phyloP scores from a whole-genome alignment of 2,113 vertebrate genomes.

The Gila orcuttii region DNA sequence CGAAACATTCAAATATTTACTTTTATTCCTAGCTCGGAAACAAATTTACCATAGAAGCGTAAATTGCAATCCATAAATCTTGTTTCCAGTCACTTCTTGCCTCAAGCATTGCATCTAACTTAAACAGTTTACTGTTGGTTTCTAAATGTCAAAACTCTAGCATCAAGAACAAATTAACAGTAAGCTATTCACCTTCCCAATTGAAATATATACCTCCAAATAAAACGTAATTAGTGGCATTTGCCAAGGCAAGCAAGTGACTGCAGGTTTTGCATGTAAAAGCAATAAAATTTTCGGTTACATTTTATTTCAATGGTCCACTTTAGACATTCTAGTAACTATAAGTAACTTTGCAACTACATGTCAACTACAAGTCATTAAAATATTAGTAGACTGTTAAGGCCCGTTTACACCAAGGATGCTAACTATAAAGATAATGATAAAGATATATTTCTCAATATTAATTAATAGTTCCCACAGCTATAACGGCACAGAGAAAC shows the following conservation, averaged over 20 bases:
- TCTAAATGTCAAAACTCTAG: background rate
- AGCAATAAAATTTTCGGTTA: too few species aligned
- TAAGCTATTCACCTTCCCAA: background rate
- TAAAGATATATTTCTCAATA: too few species aligned
- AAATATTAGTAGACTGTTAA: too few species aligned
- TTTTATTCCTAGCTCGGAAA: background rate
- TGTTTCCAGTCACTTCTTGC: slow-evolving; percentile 19
- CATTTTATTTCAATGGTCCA: too few species aligned
- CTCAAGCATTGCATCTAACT: slow-evolving; percentile 18
- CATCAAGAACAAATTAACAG: background rate
- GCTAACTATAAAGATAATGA: too few species aligned
- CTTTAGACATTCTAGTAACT: too few species aligned
- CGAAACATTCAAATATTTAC: slow-evolving; percentile 11
- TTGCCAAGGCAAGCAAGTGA: background rate
- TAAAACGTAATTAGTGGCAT: background rate
- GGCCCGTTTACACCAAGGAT: too few species aligned
- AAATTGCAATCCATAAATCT: slow-evolving; percentile 7
- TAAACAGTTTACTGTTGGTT: background rate
- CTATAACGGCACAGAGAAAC: too few species aligned
- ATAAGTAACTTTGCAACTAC: too few species aligned
- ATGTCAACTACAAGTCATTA: too few species aligned
- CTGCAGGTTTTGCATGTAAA: background rate
- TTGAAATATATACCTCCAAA: background rate
- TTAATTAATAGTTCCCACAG: too few species aligned
- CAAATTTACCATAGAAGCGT: background rate